A percentile compares a stretch with the other conserved stretches of the same genome.
Evolutionary conservation across 1,140 invertebrate genomes (phyloP).

Genomic region (Platyura marginata): DNA sequence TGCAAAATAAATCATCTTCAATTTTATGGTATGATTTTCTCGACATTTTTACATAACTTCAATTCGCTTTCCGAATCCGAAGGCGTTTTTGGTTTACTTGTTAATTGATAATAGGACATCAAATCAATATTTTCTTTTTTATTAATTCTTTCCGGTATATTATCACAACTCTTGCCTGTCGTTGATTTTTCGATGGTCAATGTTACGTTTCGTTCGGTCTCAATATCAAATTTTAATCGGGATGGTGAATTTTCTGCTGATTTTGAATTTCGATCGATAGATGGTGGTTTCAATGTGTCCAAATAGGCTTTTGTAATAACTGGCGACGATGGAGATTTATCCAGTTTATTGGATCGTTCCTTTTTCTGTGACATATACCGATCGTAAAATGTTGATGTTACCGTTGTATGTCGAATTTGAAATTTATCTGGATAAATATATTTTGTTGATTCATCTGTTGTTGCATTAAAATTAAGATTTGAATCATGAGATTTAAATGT

Average conservation of each 20-base stretch:
- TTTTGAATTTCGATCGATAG: constrained; percentile 1
- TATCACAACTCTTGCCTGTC: not conserved
- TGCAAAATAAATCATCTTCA: no score
- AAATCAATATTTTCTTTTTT: no score
- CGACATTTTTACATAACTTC: no score
- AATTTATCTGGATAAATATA: constrained; percentile 16
- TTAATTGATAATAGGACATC: no score
- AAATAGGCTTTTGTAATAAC: constrained; percentile 14
- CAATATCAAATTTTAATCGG: not conserved
- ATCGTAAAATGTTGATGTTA: constrained; percentile 23
- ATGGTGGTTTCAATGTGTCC: constrained; percentile 7
- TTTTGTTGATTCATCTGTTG: no score
- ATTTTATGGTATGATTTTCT: no score
- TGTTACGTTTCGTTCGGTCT: not conserved
- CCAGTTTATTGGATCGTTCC: constrained; percentile 11
- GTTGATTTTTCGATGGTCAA: not conserved
- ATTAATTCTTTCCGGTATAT: no score
- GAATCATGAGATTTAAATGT: no score
- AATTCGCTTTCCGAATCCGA: no score
- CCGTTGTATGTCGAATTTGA: constrained; percentile 22
- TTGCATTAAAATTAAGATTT: no score
- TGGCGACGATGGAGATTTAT: constrained; percentile 15
- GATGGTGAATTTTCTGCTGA: constrained; percentile 5
- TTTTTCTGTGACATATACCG: constrained; percentile 20
- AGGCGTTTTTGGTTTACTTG: no score